Conservation (phyloP, 1,140 invertebrate species). For the Euwallacea fornicatus region DNA sequence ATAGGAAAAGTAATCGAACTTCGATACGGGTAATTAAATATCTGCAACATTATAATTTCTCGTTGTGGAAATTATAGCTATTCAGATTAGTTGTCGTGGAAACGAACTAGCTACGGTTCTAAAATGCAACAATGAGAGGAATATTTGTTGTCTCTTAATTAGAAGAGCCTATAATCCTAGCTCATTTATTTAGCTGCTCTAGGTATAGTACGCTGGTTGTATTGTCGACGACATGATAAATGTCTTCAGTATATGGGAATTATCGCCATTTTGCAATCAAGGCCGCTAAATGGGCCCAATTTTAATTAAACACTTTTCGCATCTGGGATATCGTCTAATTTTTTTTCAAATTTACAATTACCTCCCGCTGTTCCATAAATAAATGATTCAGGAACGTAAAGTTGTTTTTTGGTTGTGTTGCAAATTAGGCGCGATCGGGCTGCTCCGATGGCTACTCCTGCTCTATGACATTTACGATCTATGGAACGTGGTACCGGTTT, state of each 20-base stretch:
- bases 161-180: slow-evolving; percentile 4
- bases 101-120: background rate
- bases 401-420: too few relatives aligned
- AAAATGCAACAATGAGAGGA: background rate
- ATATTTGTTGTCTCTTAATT: slow-evolving; percentile 9
- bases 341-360: background rate
- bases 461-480: too few relatives aligned
- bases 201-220: background rate
- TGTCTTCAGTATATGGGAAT: slow-evolving; percentile 3
- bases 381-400: background rate
- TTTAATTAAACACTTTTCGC: background rate
- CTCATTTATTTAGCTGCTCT: slow-evolving; percentile 3
- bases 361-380: background rate
- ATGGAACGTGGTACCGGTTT: too few relatives aligned
- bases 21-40: too few relatives aligned
- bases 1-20: too few relatives aligned
- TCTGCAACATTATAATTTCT: too few relatives aligned
- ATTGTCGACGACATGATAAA: slow-evolving; percentile 4
- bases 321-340: background rate
- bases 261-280: slow-evolving; percentile 3
- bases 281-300: background rate
- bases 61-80: too few relatives aligned
- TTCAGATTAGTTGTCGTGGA: too few relatives aligned
- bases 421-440: too few relatives aligned
- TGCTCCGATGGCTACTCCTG: too few relatives aligned